Conservation (phyloP, 2,888 invertebrate genomes). For the Baronia brevicornis region DNA sequence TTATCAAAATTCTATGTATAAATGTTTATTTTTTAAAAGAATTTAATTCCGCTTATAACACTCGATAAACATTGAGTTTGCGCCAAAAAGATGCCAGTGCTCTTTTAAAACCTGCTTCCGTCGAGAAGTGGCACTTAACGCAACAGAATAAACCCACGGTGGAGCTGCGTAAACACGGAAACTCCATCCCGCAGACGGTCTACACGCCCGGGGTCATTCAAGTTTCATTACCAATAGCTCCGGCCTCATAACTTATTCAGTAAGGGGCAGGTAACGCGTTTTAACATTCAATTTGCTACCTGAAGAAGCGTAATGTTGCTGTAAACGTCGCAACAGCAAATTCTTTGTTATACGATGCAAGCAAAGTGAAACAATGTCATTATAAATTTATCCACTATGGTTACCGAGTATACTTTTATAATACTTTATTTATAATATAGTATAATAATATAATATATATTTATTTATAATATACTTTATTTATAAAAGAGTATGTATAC, state of each 20-base stretch:
- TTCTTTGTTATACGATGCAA: constrained; percentile 20
- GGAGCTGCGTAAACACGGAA: constrained; percentile 50
- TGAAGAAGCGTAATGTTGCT: constrained; percentile 50
- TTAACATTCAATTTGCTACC: constrained; percentile 68
- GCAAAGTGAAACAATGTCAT: too few species aligned
- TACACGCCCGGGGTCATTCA: constrained; percentile 60
- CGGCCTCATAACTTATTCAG: constrained; percentile 68
- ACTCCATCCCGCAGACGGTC: constrained; percentile 49
- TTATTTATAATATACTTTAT: too few species aligned
- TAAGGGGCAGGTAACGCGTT: constrained; percentile 63
- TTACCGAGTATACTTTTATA: too few species aligned
- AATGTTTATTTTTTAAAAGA: too few species aligned
- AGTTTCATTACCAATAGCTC: constrained; percentile 71
- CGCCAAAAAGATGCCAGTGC: constrained; percentile 27
- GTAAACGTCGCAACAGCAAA: constrained; percentile 35
- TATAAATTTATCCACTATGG: too few species aligned
- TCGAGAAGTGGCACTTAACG: constrained; percentile 38
- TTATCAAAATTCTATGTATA: too few species aligned
- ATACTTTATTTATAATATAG: too few species aligned
- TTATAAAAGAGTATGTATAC: too few species aligned
- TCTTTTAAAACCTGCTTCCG: constrained; percentile 28
- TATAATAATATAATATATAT: too few species aligned
- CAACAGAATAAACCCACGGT: constrained; percentile 37
- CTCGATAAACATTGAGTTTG: too few species aligned
- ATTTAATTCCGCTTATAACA: too few species aligned